Base-by-base conservation (phyloP, 2,797 vertebrate species). In the Microctenopoma lineatum region DNA sequence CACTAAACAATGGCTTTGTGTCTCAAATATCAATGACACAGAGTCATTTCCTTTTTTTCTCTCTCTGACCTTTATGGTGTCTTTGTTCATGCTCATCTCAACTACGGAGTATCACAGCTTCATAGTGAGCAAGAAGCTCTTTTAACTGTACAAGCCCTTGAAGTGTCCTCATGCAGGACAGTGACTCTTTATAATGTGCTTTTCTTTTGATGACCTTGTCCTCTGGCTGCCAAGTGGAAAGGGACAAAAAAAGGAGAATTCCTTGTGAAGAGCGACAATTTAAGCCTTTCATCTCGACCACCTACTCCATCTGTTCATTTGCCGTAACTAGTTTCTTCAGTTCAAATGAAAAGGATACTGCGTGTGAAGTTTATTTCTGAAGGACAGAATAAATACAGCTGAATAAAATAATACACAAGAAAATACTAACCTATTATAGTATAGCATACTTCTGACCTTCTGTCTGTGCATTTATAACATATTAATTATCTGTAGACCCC, bases 91-190 rank as follows among this genome's bases (percentile, higher is more conserved):
- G 13, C 29, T 2, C 32, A 1, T 57, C 73, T 34, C 52, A 53
- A 50, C 16, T 18, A 9, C 14, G 18, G 25, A 56, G 3, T 36
- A 51, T 53, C 36, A 1, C 0, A 18, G 42, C 66, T 9, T 56
- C 51, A 41, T 0, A 13, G 62, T 26, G 62, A 64, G 44, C 6
- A 39, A 7, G 18, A 6, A 54, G 21, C 54, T 63, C 18, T 59
- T 66, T 60, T 39, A 75, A 52, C 29, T 21, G 27, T 3, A 42
- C 3, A 38, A 34, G 48, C 71, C 67, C 52, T 53, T 52, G 21
- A 59, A 64, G 64, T 73, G 53, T 80, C 77, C 71, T 67, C 29
- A 8, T 59, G 13, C 53, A 13, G 54, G 58, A 59, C 58, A 59
- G 36, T 5, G 34, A 50, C 4, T 41, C 50, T 46, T 27, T 12